Conservation (phyloP, 2,113 vertebrate species). For the Channa maculata region DNA sequence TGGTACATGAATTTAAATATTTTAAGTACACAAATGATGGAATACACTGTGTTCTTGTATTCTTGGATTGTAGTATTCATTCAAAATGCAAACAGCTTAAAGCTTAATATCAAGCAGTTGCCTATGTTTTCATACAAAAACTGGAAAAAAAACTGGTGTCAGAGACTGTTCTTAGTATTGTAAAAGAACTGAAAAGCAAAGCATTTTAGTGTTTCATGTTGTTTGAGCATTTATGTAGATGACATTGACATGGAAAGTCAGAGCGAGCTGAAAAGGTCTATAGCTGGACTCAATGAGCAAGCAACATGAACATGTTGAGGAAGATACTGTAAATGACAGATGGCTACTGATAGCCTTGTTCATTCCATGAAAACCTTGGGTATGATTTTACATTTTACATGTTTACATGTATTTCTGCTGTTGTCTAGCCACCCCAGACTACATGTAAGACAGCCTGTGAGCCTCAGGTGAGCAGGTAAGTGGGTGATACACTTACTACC, state of each 20-base stretch:
- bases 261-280: neutral
- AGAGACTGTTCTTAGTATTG: neutral
- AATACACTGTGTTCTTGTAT: slow-evolving; percentile 2
- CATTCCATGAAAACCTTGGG: too few relatives aligned
- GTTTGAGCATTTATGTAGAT: too few relatives aligned
- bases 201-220: neutral
- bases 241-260: neutral
- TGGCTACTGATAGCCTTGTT: too few relatives aligned
- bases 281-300: too few relatives aligned
- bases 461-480: neutral
- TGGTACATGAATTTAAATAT: neutral
- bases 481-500: neutral
- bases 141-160: neutral
- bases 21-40: neutral
- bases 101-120: neutral
- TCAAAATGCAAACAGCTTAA: neutral
- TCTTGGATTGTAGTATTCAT: neutral
- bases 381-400: too few relatives aligned
- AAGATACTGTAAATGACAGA: neutral
- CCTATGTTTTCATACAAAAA: neutral
- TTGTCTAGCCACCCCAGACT: neutral
- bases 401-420: neutral
- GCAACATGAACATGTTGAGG: neutral
- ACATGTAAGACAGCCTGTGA: too few relatives aligned
- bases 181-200: slow-evolving; percentile 10